These are phyloP conservation scores for Halichoeres trimaculatus DNA, from an alignment of 2,113 vertebrate species.

Conservation along the genomic window DNA sequence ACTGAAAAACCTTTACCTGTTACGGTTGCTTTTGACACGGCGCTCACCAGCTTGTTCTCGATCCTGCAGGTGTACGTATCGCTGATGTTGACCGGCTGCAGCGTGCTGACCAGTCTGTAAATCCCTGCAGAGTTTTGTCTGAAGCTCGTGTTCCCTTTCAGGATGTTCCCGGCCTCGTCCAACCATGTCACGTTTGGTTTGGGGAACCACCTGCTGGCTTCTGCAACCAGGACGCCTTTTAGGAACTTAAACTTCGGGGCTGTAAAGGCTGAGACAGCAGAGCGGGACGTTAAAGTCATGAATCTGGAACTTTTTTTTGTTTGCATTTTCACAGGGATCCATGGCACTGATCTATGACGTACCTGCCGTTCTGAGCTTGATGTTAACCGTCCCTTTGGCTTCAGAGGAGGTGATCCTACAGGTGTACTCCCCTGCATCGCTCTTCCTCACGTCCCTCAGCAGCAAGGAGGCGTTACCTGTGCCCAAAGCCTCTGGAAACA, in stretches of 20 bases:
- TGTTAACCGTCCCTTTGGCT: slow-evolving; percentile 23
- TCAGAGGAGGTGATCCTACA: slow-evolving; percentile 57
- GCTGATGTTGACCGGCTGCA: neutral
- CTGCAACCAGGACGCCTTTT: slow-evolving; percentile 6
- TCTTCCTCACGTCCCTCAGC: slow-evolving; percentile 31
- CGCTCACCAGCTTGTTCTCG: slow-evolving; percentile 38
- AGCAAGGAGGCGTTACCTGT: slow-evolving; percentile 70
- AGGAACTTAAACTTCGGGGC: slow-evolving; percentile 35
- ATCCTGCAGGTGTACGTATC: slow-evolving; percentile 54
- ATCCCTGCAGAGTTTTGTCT: neutral
- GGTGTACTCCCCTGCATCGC: slow-evolving; percentile 63
- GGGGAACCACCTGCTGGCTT: slow-evolving; percentile 60
- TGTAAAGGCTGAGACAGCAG: slow-evolving; percentile 56
- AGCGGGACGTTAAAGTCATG: neutral
- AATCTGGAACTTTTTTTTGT: too few relatives aligned
- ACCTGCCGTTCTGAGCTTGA: slow-evolving; percentile 69
- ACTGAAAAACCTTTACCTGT: too few relatives aligned
- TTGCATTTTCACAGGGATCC: too few relatives aligned
- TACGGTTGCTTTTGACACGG: slow-evolving; percentile 24
- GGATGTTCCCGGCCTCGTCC: neutral
- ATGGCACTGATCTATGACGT: too few relatives aligned
- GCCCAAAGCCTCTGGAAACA: slow-evolving; percentile 27
- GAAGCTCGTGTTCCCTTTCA: slow-evolving; percentile 23
- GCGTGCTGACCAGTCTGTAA: slow-evolving; percentile 22
- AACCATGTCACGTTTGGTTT: slow-evolving; percentile 53